Conservation (phyloP, 2,888 invertebrate species). For the Meghimatium bilineatum region DNA sequence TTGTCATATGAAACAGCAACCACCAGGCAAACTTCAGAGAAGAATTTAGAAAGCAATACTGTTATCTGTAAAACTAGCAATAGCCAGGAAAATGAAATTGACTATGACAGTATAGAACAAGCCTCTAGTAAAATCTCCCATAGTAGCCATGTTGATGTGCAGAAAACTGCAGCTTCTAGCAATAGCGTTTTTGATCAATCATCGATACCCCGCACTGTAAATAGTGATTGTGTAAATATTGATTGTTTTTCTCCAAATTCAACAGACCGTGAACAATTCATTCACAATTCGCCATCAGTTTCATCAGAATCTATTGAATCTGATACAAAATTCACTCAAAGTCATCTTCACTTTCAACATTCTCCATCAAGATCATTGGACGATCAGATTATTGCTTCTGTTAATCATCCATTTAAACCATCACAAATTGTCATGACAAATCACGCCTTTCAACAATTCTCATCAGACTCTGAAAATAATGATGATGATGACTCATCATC, state of each 20-base stretch:
- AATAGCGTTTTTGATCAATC: not conserved
- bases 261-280: not conserved
- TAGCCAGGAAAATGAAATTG: not conserved
- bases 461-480: slow-evolving; percentile 38
- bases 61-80: not conserved
- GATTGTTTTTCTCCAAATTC: not conserved
- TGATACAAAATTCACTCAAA: not conserved
- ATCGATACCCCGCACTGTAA: not conserved
- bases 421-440: slow-evolving; percentile 38
- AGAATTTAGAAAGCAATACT: not conserved
- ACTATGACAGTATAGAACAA: not conserved
- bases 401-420: not conserved
- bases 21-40: no score
- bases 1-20: not conserved
- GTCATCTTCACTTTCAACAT: not conserved
- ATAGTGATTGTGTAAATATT: not conserved
- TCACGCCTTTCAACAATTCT: slow-evolving; percentile 33
- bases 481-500: slow-evolving; percentile 16
- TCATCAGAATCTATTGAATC: not conserved
- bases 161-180: not conserved
- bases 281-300: not conserved
- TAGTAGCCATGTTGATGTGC: not conserved
- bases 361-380: not conserved
- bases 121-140: not conserved
- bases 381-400: not conserved